phyloP scores from a whole-genome alignment of 2,113 vertebrate genomes.

The Dasyurus viverrinus region DNA sequence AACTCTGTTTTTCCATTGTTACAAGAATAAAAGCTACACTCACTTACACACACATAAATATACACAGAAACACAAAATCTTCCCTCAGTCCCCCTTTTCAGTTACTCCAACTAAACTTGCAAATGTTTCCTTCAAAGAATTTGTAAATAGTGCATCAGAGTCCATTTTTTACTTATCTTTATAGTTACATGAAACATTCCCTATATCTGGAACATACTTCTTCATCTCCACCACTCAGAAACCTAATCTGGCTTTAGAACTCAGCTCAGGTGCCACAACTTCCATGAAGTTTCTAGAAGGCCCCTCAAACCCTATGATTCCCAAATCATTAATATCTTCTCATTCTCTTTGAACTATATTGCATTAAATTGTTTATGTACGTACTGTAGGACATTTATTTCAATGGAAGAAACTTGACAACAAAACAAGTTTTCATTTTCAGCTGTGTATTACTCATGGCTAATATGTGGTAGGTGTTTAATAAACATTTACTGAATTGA shows the following conservation, averaged over 20 bases:
- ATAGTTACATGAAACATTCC: not conserved
- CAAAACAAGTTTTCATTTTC: not conserved
- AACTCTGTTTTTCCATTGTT: not conserved
- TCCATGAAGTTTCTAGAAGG: not conserved
- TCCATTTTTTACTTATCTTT: not conserved
- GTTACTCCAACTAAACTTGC: not conserved
- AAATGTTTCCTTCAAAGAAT: not conserved
- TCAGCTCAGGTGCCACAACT: not conserved
- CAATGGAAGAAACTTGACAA: not conserved
- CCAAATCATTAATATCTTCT: not conserved
- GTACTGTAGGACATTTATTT: not conserved
- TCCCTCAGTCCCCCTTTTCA: not conserved
- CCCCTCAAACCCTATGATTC: not conserved
- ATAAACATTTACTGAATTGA: not conserved
- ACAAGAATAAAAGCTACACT: not conserved
- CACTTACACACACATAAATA: not conserved
- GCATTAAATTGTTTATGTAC: not conserved
- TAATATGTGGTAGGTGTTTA: not conserved
- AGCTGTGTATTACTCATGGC: not conserved
- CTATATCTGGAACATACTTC: not conserved
- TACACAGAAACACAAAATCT: not conserved
- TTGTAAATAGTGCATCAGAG: not conserved
- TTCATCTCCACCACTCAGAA: not conserved
- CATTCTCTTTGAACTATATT: not conserved
- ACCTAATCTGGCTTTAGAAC: not conserved